These are phyloP conservation scores for Notodonta ziczac DNA, from an alignment of 2,888 invertebrate species.

Conservation along the genomic window DNA sequence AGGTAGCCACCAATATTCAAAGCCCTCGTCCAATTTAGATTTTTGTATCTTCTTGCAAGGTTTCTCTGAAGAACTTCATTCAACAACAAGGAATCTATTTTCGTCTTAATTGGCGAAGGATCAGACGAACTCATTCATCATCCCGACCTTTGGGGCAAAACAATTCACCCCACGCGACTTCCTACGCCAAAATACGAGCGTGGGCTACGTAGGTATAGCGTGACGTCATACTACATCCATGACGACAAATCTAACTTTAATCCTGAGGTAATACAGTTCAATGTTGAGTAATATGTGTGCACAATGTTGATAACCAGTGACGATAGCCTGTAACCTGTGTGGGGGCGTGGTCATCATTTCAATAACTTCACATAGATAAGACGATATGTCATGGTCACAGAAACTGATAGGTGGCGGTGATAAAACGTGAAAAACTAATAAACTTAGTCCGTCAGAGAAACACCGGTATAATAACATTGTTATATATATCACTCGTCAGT, in stretches of 20 bases:
- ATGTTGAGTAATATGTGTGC: neutral
- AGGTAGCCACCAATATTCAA: no score
- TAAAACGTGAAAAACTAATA: no score
- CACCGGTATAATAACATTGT: no score
- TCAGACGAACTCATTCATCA: neutral
- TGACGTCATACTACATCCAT: slow-evolving; percentile 16
- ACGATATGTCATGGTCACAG: no score
- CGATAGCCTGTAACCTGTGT: neutral
- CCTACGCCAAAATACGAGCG: slow-evolving; percentile 10
- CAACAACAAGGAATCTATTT: neutral
- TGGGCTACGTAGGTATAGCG: slow-evolving; percentile 18
- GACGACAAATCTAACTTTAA: neutral
- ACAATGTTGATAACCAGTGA: neutral
- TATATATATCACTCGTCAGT: no score
- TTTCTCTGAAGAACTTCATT: neutral
- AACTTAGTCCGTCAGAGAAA: no score
- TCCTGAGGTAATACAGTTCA: neutral
- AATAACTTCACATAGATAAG: no score
- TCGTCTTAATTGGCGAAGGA: neutral
- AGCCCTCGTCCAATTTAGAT: no score
- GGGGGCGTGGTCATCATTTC: neutral
- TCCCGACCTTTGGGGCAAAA: slow-evolving; percentile 6
- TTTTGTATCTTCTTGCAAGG: neutral
- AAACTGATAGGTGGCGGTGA: no score
- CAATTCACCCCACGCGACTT: slow-evolving; percentile 11